These are phyloP conservation scores for Oxyteleia sp. DNA, from an alignment of 2,888 invertebrate species.

Conservation along the genomic window DNA sequence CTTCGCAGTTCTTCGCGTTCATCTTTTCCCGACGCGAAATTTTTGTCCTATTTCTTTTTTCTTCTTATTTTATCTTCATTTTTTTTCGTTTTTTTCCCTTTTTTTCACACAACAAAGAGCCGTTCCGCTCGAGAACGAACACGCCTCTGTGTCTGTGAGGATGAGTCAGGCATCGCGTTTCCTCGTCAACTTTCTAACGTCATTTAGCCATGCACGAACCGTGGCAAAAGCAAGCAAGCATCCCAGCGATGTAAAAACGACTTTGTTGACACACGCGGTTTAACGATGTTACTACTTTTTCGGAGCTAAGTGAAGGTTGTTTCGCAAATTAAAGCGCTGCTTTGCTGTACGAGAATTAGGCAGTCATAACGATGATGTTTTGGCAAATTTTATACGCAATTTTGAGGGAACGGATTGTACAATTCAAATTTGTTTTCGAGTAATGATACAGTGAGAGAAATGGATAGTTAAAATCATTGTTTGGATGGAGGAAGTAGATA, in stretches of 20 bases:
- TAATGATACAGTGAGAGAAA: too few relatives aligned
- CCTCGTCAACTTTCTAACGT: constrained; percentile 81
- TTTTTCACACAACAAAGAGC: constrained; percentile 68
- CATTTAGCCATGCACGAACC: constrained; percentile 76
- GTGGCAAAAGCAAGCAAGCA: constrained; percentile 65
- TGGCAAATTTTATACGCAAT: background rate
- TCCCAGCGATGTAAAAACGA: constrained; percentile 55
- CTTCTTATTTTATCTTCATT: constrained; percentile 7
- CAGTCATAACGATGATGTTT: constrained; percentile 10
- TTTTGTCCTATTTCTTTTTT: background rate
- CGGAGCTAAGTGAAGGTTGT: background rate
- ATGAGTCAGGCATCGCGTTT: constrained; percentile 78
- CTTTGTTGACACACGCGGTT: constrained; percentile 57
- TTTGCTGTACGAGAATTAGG: constrained; percentile 30
- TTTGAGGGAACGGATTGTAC: constrained; percentile 3
- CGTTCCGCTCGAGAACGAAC: constrained; percentile 74
- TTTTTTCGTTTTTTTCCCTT: constrained; percentile 57
- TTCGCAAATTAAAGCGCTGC: constrained; percentile 8
- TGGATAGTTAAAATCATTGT: too few relatives aligned
- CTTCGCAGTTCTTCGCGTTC: background rate
- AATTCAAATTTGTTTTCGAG: too few relatives aligned
- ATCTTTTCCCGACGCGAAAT: background rate
- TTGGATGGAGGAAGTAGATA: too few relatives aligned
- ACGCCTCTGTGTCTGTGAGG: constrained; percentile 70
- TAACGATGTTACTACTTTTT: constrained; percentile 51